Evolutionary conservation across 1,140 invertebrate genomes (phyloP).

Genomic region (Ceratosolen fusciceps): DNA sequence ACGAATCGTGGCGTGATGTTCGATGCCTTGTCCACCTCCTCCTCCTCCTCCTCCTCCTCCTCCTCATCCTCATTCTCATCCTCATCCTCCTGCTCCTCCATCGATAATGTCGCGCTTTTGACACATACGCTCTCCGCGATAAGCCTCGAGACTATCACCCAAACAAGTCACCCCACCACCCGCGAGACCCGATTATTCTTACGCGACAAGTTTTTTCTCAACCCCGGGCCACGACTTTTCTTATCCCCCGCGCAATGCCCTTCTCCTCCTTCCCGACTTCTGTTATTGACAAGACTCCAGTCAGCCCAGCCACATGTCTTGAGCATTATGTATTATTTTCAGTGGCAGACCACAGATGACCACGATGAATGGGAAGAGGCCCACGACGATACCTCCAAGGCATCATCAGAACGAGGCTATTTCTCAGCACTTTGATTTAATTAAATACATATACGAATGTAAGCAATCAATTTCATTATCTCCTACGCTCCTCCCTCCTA

Average conservation of each 20-base stretch:
- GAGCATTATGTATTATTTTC: conserved; percentile 1
- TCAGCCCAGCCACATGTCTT: too few relatives aligned
- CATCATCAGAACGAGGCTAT: conserved; percentile 64
- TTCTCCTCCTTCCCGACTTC: too few relatives aligned
- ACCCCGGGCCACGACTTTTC: too few relatives aligned
- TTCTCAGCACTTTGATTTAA: conserved; percentile 72
- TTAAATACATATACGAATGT: conserved; percentile 73
- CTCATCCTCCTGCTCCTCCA: not conserved
- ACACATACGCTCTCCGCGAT: too few relatives aligned
- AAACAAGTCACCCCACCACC: too few relatives aligned
- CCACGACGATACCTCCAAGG: conserved; percentile 60
- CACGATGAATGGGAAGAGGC: conserved; percentile 70
- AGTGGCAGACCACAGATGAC: conserved; percentile 65
- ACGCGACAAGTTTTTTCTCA: not conserved
- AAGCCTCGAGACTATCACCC: too few relatives aligned
- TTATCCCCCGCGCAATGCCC: too few relatives aligned
- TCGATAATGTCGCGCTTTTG: conserved; percentile 18
- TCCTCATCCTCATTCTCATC: not conserved
- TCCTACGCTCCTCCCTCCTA: not conserved
- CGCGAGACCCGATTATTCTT: not conserved
- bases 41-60: not conserved
- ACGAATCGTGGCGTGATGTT: conserved; percentile 20
- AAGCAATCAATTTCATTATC: conserved; percentile 50
- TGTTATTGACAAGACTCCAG: too few relatives aligned
- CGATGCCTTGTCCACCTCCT: too few relatives aligned